Evolutionary conservation across 1,140 invertebrate species (phyloP), one percentile per base, ranked within the genome.

Genomic region (Procambarus virginalis): DNA sequence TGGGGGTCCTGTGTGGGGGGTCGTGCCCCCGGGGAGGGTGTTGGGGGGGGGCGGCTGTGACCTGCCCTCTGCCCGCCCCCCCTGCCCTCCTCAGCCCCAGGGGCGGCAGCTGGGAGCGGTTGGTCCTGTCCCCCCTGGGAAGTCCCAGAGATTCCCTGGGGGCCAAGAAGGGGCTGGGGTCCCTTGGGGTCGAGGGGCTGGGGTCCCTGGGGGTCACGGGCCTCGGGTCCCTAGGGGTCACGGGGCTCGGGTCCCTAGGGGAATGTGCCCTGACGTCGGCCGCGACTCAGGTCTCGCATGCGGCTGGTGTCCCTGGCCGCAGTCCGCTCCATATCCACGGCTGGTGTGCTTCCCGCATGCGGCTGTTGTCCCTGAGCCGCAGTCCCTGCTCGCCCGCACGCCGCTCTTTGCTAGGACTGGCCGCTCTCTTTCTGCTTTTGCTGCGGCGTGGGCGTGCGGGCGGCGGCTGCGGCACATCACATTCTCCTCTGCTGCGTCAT

Each of bases 401-500:
- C 45, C 90, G 78, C 68, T 86, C 77, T 68, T 77, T 82, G 46
- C 51, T 46, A 9, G 84, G 84, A 22, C 84, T 82, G 22, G 68
- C 46, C 22, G 60, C 51, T 51, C 85, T 80, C 73, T 84, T 90
- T 70, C 80, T 82, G 80, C 85, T 90, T 51, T 88, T 92, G 73
- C 81, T 90, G 48, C 91, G 91, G 75, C 89, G 83, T 45, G 89
- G 91, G 45, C 91, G 84, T 48, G 91, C 70, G 80, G 91, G 91
- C 51, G 91, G 81, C 4, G 34, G 34, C 34, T 34, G 34, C 34
- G 85, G 60, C 14, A 88, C 46, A 81, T 82, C 34, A 86, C 80
- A 76, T 92, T 88, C 77, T 91, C 88, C 83, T 90, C 83, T 91
- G 89, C 73, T 92, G 91, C 51, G 91, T 92, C 91, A 92, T 92